Percentiles rank a stretch among this genome's conserved stretches.
phyloP scores from a whole-genome alignment of 2,113 vertebrate genomes.

The Oncorhynchus gorbuscha region DNA sequence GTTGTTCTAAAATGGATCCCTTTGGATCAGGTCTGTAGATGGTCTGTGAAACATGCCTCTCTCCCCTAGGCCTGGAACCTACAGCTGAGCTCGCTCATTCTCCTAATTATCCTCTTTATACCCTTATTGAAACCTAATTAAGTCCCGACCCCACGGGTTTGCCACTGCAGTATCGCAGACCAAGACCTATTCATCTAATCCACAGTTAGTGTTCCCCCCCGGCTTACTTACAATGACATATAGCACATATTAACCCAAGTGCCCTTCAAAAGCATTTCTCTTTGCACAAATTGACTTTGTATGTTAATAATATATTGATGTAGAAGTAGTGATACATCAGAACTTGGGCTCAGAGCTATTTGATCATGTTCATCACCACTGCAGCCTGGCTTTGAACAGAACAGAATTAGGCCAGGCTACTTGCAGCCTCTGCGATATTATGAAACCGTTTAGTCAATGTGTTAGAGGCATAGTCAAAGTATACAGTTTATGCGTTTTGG shows the following conservation, averaged over 20 bases:
- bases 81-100: neutral
- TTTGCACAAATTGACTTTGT: no score
- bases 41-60: neutral
- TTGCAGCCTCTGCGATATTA: no score
- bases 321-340: no score
- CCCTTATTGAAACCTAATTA: constrained; percentile 39
- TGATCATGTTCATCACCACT: neutral
- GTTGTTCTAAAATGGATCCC: constrained; percentile 26
- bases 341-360: neutral
- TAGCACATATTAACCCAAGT: neutral
- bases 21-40: neutral
- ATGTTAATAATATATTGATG: no score
- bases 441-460: no score
- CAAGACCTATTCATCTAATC: neutral
- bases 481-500: no score
- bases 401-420: no score
- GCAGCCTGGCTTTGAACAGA: no score
- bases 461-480: no score
- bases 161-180: neutral
- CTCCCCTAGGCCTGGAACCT: neutral
- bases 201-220: neutral
- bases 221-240: neutral
- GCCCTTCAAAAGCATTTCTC: constrained; percentile 5
- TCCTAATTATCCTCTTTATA: constrained; percentile 31
- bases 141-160: constrained; percentile 19